Base-by-base conservation (phyloP, 2,797 vertebrate species). In the Dallia pectoralis region DNA sequence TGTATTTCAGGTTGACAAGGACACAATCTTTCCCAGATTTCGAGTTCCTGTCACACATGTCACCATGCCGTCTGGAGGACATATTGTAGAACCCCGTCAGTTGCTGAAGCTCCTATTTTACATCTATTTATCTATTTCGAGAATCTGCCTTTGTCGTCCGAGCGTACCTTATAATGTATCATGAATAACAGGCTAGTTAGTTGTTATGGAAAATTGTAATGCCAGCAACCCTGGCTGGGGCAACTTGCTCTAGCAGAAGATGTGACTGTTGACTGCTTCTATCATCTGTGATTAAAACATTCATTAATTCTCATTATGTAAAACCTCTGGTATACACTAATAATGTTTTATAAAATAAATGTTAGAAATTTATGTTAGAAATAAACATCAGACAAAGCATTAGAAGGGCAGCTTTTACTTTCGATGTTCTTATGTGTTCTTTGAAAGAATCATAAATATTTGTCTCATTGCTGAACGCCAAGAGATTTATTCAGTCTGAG, bases 341-440 rank as follows among this genome's bases (percentile, higher is more conserved):
- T 66, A 6, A 51, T 36, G 77, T 77, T 36, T 56, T 56, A 12
- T 48, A 75, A 83, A 84, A n/a, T 82, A 40, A 47, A 67, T 47
- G 40, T 83, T 69, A n/a, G n/a, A n/a, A n/a, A n/a, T n/a, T n/a
- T n/a, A n/a, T n/a, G n/a, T n/a, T n/a, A n/a, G n/a, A n/a, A n/a
- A 29, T 63, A 5, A 32, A 15, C 5, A 27, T 63, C 61, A 63
- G 61, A 27, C 6, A 48, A 49, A 27, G 40, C 8, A 49, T 49
- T 48, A 15, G 49, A 68, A 36, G 25, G 36, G 12, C 64, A 66
- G 64, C 11, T 36, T 40, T 22, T 36, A 27, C 36, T 67, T 11
- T 44, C 12, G 32, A 44, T 9, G 18, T 51, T 18, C 11, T 27
- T 69, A n/a, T 9, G 36, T 25, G 44, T 27, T 51, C 16, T 33